A percentile compares a stretch with the other conserved stretches of the same genome.
Evolutionary conservation across 2,113 vertebrate species (phyloP).

Genomic region (Melanocharis versteri): DNA sequence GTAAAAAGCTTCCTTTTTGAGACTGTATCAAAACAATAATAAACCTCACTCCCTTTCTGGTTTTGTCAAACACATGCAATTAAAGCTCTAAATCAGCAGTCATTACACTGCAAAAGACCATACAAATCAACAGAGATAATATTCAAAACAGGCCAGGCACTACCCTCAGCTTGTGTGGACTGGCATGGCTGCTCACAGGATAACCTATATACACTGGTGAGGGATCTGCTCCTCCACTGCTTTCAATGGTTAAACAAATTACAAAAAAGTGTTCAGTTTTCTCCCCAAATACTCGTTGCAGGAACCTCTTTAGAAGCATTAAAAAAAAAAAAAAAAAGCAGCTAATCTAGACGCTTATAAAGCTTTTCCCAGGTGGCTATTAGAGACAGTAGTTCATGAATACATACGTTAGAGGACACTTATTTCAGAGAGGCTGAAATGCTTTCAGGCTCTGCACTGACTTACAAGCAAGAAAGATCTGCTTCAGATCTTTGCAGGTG

Average conservation of each 20-base stretch:
- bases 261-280: neutral
- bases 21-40: slow-evolving; percentile 31
- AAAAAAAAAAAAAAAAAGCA: neutral
- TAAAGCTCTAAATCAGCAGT: slow-evolving; percentile 22
- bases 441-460: neutral
- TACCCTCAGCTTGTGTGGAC: neutral
- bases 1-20: slow-evolving; percentile 27
- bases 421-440: neutral
- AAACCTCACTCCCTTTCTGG: neutral
- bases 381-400: neutral
- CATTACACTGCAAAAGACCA: neutral
- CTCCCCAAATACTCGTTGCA: neutral
- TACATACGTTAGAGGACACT: neutral
- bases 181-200: neutral
- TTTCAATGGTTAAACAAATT: neutral
- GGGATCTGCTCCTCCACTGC: neutral
- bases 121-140: neutral
- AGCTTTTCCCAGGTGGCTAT: neutral
- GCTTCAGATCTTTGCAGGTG: neutral
- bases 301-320: neutral
- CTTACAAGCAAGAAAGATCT: neutral
- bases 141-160: neutral
- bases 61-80: neutral
- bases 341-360: neutral
- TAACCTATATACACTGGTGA: neutral